phyloP scores from a whole-genome alignment of 2,888 invertebrate species.

The Glomeris marginata region DNA sequence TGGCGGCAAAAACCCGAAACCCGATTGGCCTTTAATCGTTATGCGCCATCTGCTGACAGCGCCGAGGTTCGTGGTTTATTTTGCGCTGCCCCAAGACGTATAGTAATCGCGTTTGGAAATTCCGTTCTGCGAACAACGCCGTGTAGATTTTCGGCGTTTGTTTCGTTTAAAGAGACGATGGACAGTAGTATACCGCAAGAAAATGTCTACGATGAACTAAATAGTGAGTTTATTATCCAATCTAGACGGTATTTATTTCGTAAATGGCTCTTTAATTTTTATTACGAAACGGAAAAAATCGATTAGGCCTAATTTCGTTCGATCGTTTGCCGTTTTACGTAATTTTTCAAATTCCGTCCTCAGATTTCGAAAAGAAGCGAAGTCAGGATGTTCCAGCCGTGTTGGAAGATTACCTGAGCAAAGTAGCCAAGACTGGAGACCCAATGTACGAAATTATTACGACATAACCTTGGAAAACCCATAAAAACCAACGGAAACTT shows the following conservation, averaged over 20 bases:
- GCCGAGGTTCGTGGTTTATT: no score
- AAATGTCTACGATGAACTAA: slow-evolving; percentile 11
- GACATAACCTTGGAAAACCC: no score
- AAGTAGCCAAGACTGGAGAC: slow-evolving; percentile 87
- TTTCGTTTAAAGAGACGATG: slow-evolving; percentile 1
- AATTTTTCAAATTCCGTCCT: slow-evolving; percentile 3
- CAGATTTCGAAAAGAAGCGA: slow-evolving; percentile 42
- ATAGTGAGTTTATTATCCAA: slow-evolving; percentile 6
- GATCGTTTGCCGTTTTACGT: neutral
- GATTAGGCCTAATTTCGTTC: neutral
- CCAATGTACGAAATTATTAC: slow-evolving; percentile 45
- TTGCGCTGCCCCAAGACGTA: no score
- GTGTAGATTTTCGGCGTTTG: no score
- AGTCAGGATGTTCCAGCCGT: slow-evolving; percentile 72
- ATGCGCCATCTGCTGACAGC: no score
- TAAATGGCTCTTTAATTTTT: neutral
- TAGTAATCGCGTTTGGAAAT: no score
- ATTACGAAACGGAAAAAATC: neutral
- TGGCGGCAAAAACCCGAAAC: no score
- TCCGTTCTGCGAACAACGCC: no score
- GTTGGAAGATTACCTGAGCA: slow-evolving; percentile 72
- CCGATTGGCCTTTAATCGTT: no score
- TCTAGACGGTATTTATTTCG: neutral
- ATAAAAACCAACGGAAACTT: no score
- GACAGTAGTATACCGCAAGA: slow-evolving; percentile 6